phyloP scores from a whole-genome alignment of 2,797 vertebrate species.

The Bufotes viridis region DNA sequence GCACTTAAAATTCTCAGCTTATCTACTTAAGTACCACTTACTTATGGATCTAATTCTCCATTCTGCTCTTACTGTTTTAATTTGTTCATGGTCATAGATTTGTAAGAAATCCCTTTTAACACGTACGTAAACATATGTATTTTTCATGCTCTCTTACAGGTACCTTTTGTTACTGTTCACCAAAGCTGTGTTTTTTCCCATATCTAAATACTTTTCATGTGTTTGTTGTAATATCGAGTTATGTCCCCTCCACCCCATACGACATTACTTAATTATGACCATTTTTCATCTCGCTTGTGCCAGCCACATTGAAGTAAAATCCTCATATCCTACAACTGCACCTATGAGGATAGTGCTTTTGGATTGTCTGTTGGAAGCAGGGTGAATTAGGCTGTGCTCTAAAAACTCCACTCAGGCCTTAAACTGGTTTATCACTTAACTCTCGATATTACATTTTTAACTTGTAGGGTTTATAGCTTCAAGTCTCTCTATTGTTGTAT shows the following conservation, averaged over 20 bases:
- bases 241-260: slow-evolving; percentile 49
- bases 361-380: slow-evolving; percentile 53
- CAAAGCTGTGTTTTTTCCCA: neutral
- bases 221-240: slow-evolving; percentile 24
- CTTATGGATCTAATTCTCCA: slow-evolving; percentile 59
- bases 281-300: slow-evolving; percentile 56
- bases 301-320: slow-evolving; percentile 53
- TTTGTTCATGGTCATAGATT: slow-evolving; percentile 56
- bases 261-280: slow-evolving; percentile 59
- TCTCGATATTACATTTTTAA: slow-evolving; percentile 35
- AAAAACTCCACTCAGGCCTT: slow-evolving; percentile 58
- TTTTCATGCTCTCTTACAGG: slow-evolving; percentile 8
- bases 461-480: slow-evolving; percentile 24
- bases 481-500: slow-evolving; percentile 32
- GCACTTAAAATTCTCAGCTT: slow-evolving; percentile 60
- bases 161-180: slow-evolving; percentile 20
- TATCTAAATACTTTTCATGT: slow-evolving; percentile 6
- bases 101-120: slow-evolving; percentile 25
- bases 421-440: slow-evolving; percentile 40
- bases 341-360: slow-evolving; percentile 57
- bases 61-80: slow-evolving; percentile 59
- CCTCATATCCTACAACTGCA: slow-evolving; percentile 57
- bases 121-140: slow-evolving; percentile 7
- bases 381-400: slow-evolving; percentile 58
- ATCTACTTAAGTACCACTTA: slow-evolving; percentile 59